Percentiles rank a stretch among this genome's conserved stretches.
These are phyloP conservation scores for Yponomeuta malinellus DNA, from an alignment of 2,888 invertebrate species.

Conservation along the genomic window DNA sequence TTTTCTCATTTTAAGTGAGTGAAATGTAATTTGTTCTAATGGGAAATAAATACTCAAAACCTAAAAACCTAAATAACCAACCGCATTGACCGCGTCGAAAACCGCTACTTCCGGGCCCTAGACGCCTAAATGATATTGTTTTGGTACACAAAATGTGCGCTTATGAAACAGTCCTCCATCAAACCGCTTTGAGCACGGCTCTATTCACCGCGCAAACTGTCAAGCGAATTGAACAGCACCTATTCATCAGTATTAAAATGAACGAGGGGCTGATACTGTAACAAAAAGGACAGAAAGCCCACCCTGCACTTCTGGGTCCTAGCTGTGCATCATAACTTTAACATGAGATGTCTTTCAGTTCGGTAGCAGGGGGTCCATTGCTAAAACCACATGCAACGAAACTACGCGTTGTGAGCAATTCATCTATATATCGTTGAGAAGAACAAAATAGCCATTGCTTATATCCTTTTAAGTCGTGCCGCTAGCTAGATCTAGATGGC, in stretches of 20 bases:
- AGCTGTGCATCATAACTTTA: no score
- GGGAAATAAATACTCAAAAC: no score
- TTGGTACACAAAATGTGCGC: neutral
- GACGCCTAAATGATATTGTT: neutral
- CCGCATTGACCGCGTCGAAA: neutral
- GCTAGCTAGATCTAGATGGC: no score
- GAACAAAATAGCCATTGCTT: no score
- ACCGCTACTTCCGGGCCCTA: neutral
- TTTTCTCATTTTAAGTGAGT: no score
- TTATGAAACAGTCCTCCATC: constrained; percentile 10
- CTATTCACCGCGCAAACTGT: constrained; percentile 6
- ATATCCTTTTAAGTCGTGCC: no score
- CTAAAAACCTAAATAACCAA: neutral
- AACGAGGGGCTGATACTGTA: neutral
- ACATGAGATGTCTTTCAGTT: no score
- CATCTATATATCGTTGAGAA: no score
- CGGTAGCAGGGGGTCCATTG: no score
- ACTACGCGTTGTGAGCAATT: no score
- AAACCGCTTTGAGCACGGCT: neutral
- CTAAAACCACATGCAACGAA: no score
- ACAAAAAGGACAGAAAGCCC: neutral
- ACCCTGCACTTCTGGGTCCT: neutral
- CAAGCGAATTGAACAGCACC: neutral
- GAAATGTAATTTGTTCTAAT: no score
- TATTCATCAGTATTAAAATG: constrained; percentile 4